Evolutionary conservation across 2,113 vertebrate genomes (phyloP).

Genomic region (Sus scrofa): DNA sequence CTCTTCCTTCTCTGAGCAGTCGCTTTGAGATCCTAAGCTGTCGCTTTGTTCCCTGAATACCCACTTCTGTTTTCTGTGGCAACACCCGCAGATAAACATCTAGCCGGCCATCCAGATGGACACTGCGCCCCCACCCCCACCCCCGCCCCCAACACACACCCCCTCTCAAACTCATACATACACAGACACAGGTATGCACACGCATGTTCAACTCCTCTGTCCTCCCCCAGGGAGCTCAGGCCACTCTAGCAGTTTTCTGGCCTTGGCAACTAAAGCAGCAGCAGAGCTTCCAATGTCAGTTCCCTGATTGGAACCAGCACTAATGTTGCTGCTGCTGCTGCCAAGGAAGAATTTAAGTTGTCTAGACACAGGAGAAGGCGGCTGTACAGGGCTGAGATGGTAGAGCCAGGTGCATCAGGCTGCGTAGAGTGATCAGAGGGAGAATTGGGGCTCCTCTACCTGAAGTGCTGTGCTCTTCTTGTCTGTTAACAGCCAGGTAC

Average conservation of each 20-base stretch:
- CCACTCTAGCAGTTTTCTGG: slow-evolving; percentile 45
- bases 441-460: background rate
- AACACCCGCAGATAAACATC: slow-evolving; percentile 23
- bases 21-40: background rate
- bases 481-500: background rate
- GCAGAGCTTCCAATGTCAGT: background rate
- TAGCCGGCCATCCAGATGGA: background rate
- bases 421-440: background rate
- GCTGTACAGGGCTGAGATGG: background rate
- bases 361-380: background rate
- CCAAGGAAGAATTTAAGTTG: background rate
- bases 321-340: background rate
- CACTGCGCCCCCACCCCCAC: background rate
- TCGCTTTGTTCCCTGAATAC: slow-evolving; percentile 43
- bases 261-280: slow-evolving; percentile 4
- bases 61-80: slow-evolving; percentile 54
- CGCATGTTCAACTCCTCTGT: background rate
- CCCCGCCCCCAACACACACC: too few relatives aligned
- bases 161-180: background rate
- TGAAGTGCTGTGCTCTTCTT: background rate
- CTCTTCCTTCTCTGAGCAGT: background rate
- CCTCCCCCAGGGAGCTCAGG: background rate
- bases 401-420: background rate
- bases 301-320: background rate
- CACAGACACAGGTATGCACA: background rate